A percentile compares a stretch with the other conserved stretches of the same genome.
Conservation (phyloP, 2,888 invertebrate species). For the Rhagonycha lutea region DNA sequence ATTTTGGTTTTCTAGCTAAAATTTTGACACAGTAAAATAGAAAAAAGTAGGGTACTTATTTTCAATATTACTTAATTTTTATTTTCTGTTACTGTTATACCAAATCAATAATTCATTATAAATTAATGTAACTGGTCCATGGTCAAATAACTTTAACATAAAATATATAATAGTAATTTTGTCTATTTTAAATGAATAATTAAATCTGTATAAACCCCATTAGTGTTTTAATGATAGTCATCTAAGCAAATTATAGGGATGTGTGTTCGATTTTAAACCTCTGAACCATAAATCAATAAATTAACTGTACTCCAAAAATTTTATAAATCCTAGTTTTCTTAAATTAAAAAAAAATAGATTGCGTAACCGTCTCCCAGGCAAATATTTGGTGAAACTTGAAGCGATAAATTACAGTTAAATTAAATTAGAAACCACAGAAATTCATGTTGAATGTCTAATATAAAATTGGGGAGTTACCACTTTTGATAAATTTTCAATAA, state of each 20-base stretch:
- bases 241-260: neutral
- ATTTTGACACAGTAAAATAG: neutral
- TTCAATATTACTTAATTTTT: neutral
- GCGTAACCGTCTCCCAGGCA: neutral
- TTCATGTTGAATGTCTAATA: neutral
- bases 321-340: neutral
- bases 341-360: neutral
- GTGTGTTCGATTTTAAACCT: neutral
- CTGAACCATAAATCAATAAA: neutral
- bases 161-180: neutral
- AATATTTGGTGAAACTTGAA: neutral
- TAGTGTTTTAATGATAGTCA: neutral
- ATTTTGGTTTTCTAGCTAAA: neutral
- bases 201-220: neutral
- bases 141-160: neutral
- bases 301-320: neutral
- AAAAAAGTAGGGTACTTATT: neutral
- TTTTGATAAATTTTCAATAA: neutral
- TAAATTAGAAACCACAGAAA: neutral
- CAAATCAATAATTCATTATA: neutral
- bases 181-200: neutral
- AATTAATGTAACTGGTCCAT: neutral
- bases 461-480: neutral
- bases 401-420: neutral
- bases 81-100: neutral